A percentile compares a stretch with the other conserved stretches of the same genome.
phyloP scores from a whole-genome alignment of 2,888 invertebrate genomes.

The Dimorphilus gyrociliatus region DNA sequence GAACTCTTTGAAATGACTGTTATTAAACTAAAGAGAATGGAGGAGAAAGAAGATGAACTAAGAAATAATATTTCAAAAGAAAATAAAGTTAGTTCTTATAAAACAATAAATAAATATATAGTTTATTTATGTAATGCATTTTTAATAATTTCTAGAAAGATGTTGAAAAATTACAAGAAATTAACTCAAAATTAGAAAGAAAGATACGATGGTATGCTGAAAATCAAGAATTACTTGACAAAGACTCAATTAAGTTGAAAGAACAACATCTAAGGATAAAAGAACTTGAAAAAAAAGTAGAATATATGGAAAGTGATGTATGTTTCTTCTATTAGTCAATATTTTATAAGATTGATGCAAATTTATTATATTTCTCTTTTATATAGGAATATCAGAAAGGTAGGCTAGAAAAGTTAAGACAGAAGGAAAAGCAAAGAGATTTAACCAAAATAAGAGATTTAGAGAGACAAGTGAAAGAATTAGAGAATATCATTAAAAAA shows the following conservation, averaged over 20 bases:
- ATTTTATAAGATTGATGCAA: background rate
- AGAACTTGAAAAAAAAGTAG: slow-evolving; percentile 20
- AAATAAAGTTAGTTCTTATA: slow-evolving; percentile 1
- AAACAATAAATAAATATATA: too few relatives aligned
- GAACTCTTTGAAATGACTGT: slow-evolving; percentile 20
- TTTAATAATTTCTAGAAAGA: too few relatives aligned
- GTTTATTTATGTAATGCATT: too few relatives aligned
- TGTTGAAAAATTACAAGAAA: too few relatives aligned
- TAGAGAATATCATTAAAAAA: slow-evolving; percentile 28
- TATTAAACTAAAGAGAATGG: slow-evolving; percentile 17
- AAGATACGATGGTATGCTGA: slow-evolving; percentile 34
- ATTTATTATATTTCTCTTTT: background rate
- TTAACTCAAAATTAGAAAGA: slow-evolving; percentile 18
- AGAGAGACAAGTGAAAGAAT: slow-evolving; percentile 34
- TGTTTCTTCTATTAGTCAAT: background rate
- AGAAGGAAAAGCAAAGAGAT: slow-evolving; percentile 25
- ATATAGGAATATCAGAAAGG: slow-evolving; percentile 22
- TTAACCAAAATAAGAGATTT: slow-evolving; percentile 29
- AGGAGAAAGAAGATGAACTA: slow-evolving; percentile 12
- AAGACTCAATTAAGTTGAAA: slow-evolving; percentile 18
- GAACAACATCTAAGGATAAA: slow-evolving; percentile 23
- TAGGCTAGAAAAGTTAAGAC: slow-evolving; percentile 21
- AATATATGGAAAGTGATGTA: too few relatives aligned
- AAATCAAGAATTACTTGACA: slow-evolving; percentile 32
- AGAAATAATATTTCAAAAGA: background rate